Conservation (phyloP, 2,113 vertebrate genomes). For the Ailuropoda melanoleuca region DNA sequence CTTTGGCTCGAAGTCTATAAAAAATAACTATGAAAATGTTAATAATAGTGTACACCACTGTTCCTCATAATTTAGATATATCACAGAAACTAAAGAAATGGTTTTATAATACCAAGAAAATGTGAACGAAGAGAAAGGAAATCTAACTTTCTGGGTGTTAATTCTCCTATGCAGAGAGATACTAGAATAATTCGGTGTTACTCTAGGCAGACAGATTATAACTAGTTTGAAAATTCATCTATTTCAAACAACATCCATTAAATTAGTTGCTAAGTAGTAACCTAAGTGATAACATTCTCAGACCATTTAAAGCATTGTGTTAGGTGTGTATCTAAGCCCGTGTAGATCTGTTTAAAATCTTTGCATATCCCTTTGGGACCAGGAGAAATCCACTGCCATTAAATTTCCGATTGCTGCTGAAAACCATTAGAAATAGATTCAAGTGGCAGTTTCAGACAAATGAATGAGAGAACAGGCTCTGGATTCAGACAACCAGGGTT, state of each 20-base stretch:
- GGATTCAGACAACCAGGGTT: not conserved
- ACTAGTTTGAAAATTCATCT: not conserved
- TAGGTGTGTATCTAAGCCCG: not conserved
- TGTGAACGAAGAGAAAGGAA: not conserved
- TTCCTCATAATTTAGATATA: slow-evolving; percentile 57
- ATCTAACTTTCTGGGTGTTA: not conserved
- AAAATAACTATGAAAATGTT: not conserved
- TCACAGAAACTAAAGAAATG: not conserved
- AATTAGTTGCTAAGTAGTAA: slow-evolving; percentile 28
- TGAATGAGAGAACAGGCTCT: not conserved
- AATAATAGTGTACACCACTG: slow-evolving; percentile 17
- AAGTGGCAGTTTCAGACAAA: not conserved
- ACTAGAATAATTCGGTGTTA: slow-evolving; percentile 36
- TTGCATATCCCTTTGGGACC: not conserved
- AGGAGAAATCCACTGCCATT: not conserved
- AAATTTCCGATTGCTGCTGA: not conserved
- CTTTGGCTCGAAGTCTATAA: not conserved
- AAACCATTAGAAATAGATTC: not conserved
- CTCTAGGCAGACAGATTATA: slow-evolving; percentile 8
- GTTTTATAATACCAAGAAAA: not conserved
- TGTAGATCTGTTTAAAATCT: not conserved
- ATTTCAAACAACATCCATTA: not conserved
- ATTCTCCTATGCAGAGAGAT: slow-evolving; percentile 3
- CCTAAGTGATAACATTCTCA: not conserved
- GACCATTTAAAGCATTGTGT: not conserved